Conservation (phyloP, 2,797 vertebrate species). For the Chlorospingus semifuscus region DNA sequence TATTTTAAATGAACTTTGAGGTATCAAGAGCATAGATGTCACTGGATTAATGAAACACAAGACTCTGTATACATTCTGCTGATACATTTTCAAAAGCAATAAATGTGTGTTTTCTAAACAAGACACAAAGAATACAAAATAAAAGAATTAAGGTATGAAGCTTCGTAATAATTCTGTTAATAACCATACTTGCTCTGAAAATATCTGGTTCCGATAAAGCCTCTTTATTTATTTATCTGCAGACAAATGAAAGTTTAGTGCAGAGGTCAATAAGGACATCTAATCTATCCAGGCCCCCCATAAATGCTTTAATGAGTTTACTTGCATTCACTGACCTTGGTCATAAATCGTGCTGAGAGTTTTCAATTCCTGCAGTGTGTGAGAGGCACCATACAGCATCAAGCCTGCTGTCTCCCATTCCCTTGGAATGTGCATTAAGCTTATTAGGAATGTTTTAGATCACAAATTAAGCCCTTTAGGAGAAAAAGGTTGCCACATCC, state of each 20-base stretch:
- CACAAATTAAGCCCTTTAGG: constrained; percentile 26
- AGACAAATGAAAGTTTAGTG: background rate
- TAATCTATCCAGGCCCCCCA: background rate
- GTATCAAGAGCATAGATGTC: background rate
- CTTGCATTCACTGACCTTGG: background rate
- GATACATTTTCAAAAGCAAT: background rate
- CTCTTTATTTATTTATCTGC: background rate
- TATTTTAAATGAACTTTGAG: background rate
- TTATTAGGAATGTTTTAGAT: background rate
- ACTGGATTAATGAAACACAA: background rate
- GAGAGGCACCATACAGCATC: background rate
- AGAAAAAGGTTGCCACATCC: background rate
- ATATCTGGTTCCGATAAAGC: background rate
- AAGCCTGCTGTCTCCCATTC: background rate
- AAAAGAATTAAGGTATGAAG: background rate
- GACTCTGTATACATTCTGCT: background rate
- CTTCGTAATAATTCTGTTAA: background rate
- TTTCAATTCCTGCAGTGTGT: background rate
- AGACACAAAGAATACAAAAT: background rate
- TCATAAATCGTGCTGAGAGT: background rate
- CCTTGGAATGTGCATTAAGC: background rate
- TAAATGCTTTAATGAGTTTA: background rate
- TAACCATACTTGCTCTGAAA: background rate
- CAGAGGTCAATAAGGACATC: background rate
- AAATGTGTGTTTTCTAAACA: background rate